A percentile compares a stretch with the other conserved stretches of the same genome.
These are phyloP conservation scores for Taphrorychus bicolor DNA, from an alignment of 2,888 invertebrate genomes.

Conservation along the genomic window DNA sequence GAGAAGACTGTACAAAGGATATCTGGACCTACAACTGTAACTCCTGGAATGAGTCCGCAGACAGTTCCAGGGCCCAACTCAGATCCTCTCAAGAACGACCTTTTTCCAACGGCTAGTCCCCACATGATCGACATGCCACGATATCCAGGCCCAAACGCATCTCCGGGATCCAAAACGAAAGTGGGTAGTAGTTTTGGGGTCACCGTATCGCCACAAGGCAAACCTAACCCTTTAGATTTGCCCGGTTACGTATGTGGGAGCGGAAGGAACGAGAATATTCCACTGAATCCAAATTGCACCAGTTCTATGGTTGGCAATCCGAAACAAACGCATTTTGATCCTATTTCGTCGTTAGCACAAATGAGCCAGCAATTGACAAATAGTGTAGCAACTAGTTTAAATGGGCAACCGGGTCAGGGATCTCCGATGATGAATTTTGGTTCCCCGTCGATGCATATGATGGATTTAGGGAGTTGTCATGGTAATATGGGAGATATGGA, in stretches of 20 bases:
- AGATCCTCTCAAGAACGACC: conserved; percentile 56
- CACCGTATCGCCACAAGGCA: conserved; percentile 58
- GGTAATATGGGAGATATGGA: conserved; percentile 57
- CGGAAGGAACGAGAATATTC: conserved; percentile 65
- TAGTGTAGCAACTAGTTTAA: conserved; percentile 69
- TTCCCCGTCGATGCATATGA: conserved; percentile 62
- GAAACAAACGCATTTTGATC: conserved; percentile 83
- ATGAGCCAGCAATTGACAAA: conserved; percentile 93
- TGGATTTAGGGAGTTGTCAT: conserved; percentile 59
- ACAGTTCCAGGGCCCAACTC: conserved; percentile 57
- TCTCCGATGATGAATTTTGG: conserved; percentile 65
- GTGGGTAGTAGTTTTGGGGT: conserved; percentile 60
- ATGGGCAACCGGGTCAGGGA: conserved; percentile 63
- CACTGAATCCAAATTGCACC: conserved; percentile 71
- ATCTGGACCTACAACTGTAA: conserved; percentile 52
- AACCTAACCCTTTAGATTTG: conserved; percentile 56
- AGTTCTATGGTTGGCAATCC: conserved; percentile 65
- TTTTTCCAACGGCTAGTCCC: conserved; percentile 57
- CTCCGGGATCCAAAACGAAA: conserved; percentile 55
- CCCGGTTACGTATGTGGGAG: conserved; percentile 61
- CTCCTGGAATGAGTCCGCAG: conserved; percentile 58
- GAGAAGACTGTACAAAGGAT: conserved; percentile 55
- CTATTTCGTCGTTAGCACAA: conserved; percentile 91
- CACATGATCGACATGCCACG: conserved; percentile 63
- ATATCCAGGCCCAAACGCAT: conserved; percentile 60